Evolutionary conservation across 2,797 vertebrate species (phyloP).

Genomic region (Fistularia tabacaria): DNA sequence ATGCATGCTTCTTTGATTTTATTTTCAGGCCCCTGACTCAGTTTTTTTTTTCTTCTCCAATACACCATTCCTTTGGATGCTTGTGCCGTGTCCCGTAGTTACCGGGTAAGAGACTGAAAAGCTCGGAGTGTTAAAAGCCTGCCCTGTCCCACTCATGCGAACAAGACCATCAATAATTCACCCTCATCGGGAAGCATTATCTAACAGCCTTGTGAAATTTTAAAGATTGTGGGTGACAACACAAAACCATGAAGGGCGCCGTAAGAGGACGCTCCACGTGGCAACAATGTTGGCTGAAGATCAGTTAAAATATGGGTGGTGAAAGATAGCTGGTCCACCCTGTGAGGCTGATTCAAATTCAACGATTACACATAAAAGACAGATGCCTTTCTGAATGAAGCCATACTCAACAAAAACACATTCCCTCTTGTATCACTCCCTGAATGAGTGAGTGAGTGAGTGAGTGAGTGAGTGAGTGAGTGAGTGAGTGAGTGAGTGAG

Average conservation of each 20-base stretch:
- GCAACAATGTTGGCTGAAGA: conserved; percentile 40
- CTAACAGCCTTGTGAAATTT: conserved; percentile 76
- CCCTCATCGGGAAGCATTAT: conserved; percentile 74
- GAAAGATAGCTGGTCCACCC: neutral
- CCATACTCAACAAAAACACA: conserved; percentile 26
- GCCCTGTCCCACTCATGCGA: conserved; percentile 69
- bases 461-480: conserved; percentile 7
- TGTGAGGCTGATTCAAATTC: conserved; percentile 6
- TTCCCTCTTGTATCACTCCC: conserved; percentile 26
- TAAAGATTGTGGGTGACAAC: conserved; percentile 71
- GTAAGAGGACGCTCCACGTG: conserved; percentile 65
- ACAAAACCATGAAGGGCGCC: conserved; percentile 53
- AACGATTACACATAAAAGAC: conserved; percentile 35
- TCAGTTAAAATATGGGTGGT: conserved; percentile 33
- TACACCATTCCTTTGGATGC: conserved; percentile 78
- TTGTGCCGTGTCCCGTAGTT: conserved; percentile 77
- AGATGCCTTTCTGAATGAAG: conserved; percentile 34
- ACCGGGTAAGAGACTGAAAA: conserved; percentile 68
- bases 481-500: conserved; percentile 8
- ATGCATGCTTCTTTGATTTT: conserved; percentile 68
- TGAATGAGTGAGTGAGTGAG: conserved; percentile 16
- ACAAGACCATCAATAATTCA: conserved; percentile 80
- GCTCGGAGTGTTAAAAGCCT: conserved; percentile 75
- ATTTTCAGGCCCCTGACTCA: conserved; percentile 58
- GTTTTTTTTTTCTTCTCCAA: conserved; percentile 49